Evolutionary conservation across 2,113 vertebrate genomes (phyloP).

Genomic region (Anoura caudifer): DNA sequence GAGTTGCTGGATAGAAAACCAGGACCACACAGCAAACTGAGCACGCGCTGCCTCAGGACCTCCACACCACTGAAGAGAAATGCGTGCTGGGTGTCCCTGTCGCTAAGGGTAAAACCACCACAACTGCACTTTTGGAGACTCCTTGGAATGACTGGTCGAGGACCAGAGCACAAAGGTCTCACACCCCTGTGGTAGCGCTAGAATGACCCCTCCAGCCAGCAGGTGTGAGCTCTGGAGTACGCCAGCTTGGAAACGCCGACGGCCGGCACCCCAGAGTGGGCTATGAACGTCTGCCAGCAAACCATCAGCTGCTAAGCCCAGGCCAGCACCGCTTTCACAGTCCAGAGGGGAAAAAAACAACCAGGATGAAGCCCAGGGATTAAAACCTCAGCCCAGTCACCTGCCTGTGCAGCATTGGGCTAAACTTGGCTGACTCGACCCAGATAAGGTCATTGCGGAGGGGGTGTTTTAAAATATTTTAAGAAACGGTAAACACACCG

Average conservation of each 20-base stretch:
- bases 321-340: not conserved
- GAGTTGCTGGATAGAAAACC: not conserved
- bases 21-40: not conserved
- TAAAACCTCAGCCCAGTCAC: not conserved
- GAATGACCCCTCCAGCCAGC: not conserved
- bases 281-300: not conserved
- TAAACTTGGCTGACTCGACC: not conserved
- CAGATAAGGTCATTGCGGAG: not conserved
- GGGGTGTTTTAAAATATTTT: not conserved
- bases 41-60: not conserved
- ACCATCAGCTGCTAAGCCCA: not conserved
- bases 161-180: not conserved
- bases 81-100: not conserved
- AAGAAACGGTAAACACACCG: not conserved
- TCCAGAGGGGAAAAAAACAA: not conserved
- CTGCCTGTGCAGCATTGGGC: not conserved
- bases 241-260: not conserved
- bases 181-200: not conserved
- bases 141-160: not conserved
- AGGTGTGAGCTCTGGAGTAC: not conserved
- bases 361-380: accelerated
- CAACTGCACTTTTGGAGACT: not conserved
- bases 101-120: not conserved
- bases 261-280: too few relatives aligned
- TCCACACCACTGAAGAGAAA: not conserved